Evolutionary conservation across 2,888 invertebrate species (phyloP), one percentile per base, ranked within the genome.

Genomic region (Chrysotoxum bicinctum): DNA sequence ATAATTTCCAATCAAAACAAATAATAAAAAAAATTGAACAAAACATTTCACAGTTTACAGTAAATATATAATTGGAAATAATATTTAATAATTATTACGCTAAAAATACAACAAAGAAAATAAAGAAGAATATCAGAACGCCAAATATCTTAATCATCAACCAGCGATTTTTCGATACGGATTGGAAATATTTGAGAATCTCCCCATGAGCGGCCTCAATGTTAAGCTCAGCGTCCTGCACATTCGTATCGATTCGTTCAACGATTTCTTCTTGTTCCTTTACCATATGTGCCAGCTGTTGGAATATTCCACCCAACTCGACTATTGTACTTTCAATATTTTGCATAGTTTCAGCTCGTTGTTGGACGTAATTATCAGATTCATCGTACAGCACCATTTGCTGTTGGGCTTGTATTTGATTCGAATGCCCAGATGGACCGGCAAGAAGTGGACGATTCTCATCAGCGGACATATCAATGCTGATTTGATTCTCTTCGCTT

Each of bases 61-160:
- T 75, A 60, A 54, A 60, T 48, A 66, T 14, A 32, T 58, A 37
- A 54, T 72, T 76, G 66, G 58, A 56, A 80, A 79, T 45, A 66
- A 35, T 77, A 56, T 68, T 60, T 85, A 90, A 45, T 76, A 32
- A 77, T 62, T 85, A 90, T 93, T 95, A 97, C 89, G 98, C 97
- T 94, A 99, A 94, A 93, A 99, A 98, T 88, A 99, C 96, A 91
- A 99, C 97, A 94, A 99, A 99, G 92, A 99, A 97, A 92, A 99
- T 96, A 92, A 99, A 99, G 94, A 99, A 99, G 91, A 99, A 96
- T 94, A 99, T 98, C 73, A 99, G 94, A 86, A 99, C 97, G 70
- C 97, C 99, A 93, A 99, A 99, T 88, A 99, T 96, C 94, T 99
- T 99, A 89, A 99, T 97, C 98, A 99, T 99, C 37, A 99, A 94